Evolutionary conservation across 2,797 vertebrate species (phyloP).

Genomic region (Borostomias antarcticus): DNA sequence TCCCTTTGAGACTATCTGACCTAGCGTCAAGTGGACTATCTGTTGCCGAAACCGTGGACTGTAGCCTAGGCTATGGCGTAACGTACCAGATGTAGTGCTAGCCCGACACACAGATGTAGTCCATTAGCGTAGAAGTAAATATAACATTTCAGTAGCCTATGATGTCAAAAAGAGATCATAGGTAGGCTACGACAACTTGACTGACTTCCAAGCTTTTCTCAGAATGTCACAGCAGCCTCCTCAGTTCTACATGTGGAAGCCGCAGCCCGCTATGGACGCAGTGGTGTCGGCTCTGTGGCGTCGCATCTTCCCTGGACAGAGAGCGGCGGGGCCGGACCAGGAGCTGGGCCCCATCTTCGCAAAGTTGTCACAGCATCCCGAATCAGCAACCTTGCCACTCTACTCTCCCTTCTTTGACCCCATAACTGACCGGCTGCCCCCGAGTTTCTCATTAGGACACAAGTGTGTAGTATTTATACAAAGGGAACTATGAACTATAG

Average conservation of each 20-base stretch:
- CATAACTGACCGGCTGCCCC: constrained; percentile 42
- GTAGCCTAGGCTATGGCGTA: too few relatives aligned
- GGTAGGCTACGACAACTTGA: background rate
- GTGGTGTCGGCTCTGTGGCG: constrained; percentile 43
- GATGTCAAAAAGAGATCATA: background rate
- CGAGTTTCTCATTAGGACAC: constrained; percentile 8
- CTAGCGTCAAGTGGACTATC: too few relatives aligned
- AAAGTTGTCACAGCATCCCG: constrained; percentile 20
- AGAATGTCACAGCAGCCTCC: constrained; percentile 18
- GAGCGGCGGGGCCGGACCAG: constrained; percentile 23
- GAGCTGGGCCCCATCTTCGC: constrained; percentile 31
- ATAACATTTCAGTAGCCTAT: background rate
- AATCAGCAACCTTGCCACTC: constrained; percentile 17
- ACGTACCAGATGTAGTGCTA: too few relatives aligned
- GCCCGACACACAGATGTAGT: background rate
- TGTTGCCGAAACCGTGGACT: too few relatives aligned
- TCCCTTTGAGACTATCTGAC: too few relatives aligned
- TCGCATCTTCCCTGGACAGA: constrained; percentile 6
- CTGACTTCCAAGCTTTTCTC: background rate
- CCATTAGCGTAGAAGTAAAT: background rate
- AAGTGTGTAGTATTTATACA: constrained; percentile 19
- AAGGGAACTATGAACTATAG: background rate
- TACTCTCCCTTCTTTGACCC: constrained; percentile 54
- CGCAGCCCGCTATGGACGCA: constrained; percentile 26
- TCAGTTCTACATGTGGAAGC: constrained; percentile 18